Percentiles rank a stretch among this genome's conserved stretches.
Conservation (phyloP, 1,140 invertebrate genomes). For the Papilio polytes region DNA sequence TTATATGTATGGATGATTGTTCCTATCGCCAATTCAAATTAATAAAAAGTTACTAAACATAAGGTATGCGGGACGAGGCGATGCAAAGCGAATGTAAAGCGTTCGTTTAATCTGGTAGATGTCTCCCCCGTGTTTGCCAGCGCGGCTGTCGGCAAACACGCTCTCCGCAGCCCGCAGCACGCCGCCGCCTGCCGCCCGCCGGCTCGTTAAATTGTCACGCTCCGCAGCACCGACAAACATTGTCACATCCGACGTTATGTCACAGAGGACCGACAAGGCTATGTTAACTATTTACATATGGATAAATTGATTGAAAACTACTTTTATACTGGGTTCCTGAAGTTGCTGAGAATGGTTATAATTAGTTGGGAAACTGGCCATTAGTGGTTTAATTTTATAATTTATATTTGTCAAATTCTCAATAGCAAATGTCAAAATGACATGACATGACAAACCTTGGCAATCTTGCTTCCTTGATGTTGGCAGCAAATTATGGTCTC, state of each 20-base stretch:
- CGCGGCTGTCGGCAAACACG: conserved; percentile 46
- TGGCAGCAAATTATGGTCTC: too few species aligned
- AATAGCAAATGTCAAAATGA: too few species aligned
- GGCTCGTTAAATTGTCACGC: conserved; percentile 62
- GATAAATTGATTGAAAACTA: background rate
- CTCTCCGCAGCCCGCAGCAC: conserved; percentile 36
- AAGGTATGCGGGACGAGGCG: background rate
- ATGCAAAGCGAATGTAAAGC: conserved; percentile 14
- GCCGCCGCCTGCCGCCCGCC: conserved; percentile 25
- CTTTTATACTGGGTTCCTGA: too few species aligned
- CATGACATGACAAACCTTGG: too few species aligned
- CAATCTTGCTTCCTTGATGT: too few species aligned
- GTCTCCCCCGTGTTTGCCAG: conserved; percentile 50
- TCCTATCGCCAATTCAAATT: background rate
- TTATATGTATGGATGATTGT: background rate
- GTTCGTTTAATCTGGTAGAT: conserved; percentile 56
- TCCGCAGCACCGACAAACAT: conserved; percentile 44
- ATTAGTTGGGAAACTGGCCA: too few species aligned
- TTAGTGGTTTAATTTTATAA: too few species aligned
- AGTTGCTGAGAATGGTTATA: too few species aligned
- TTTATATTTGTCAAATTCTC: too few species aligned
- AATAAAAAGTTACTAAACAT: background rate
- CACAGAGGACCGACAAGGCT: background rate
- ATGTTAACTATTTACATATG: background rate
- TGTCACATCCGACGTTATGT: conserved; percentile 40